Percentiles rank a stretch among this genome's conserved stretches.
These are phyloP conservation scores for Phrynocephalus versicolor DNA, from an alignment of 2,113 vertebrate species.

Conservation along the genomic window DNA sequence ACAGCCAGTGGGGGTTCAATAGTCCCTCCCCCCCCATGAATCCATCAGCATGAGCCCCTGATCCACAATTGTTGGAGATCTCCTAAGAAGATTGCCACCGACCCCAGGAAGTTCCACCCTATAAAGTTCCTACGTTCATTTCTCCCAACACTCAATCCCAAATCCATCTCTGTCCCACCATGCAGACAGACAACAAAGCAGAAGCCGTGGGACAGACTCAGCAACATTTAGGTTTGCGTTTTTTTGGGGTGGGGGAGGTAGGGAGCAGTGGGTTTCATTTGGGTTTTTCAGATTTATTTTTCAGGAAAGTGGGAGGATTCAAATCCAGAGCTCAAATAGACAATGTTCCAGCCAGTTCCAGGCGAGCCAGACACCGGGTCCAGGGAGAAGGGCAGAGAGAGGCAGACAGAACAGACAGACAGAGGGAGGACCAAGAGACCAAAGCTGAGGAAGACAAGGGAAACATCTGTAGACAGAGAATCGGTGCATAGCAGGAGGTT, in stretches of 20 bases:
- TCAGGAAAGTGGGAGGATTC: background rate
- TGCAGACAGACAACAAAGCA: background rate
- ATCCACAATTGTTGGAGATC: no score
- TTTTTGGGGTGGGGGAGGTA: background rate
- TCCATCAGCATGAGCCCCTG: no score
- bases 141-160: background rate
- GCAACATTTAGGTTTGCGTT: no score
- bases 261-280: background rate
- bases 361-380: background rate
- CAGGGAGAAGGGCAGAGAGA: slow-evolving; percentile 44
- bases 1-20: no score
- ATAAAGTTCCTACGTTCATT: background rate
- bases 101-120: no score
- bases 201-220: background rate
- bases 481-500: background rate
- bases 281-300: background rate
- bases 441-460: slow-evolving; percentile 58
- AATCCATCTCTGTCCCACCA: background rate
- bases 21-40: no score
- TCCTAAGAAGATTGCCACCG: no score
- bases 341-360: background rate
- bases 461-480: background rate
- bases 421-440: slow-evolving; percentile 63
- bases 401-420: background rate
- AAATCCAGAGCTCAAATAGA: background rate